Conservation (phyloP, 2,888 invertebrate species). For the Acanthopleura granulata region DNA sequence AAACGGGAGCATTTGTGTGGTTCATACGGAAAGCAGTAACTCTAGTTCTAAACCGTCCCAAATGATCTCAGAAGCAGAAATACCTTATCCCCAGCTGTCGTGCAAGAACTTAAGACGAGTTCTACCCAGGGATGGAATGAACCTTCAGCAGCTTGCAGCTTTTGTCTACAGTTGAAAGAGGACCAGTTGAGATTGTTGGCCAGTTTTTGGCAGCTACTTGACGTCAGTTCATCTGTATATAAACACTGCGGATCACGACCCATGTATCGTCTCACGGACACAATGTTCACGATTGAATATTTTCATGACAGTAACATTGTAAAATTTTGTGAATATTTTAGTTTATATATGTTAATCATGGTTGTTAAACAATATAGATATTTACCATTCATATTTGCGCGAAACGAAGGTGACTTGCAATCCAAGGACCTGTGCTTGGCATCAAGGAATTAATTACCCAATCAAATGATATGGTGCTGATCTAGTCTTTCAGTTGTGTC, state of each 20-base stretch:
- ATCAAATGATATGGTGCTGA: conserved; percentile 20
- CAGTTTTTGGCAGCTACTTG: conserved; percentile 16
- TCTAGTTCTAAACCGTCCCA: conserved; percentile 8
- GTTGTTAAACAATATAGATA: conserved; percentile 7
- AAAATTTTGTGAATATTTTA: conserved; percentile 19
- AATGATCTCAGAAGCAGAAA: conserved; percentile 11
- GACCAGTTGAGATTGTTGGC: conserved; percentile 18
- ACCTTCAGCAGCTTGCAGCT: conserved; percentile 35
- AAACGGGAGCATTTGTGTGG: conserved; percentile 76
- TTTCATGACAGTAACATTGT: conserved; percentile 18
- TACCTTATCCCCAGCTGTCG: neutral
- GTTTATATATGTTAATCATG: conserved; percentile 12
- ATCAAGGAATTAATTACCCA: neutral
- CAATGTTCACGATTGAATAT: conserved; percentile 11
- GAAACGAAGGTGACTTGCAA: neutral
- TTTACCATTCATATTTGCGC: conserved; percentile 19
- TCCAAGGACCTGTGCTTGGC: conserved; percentile 8
- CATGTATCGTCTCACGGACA: conserved; percentile 19
- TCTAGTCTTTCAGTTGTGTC: conserved; percentile 17
- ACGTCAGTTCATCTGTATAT: conserved; percentile 29
- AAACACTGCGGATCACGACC: conserved; percentile 37
- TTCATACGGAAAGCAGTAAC: conserved; percentile 67
- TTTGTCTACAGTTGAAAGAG: conserved; percentile 37
- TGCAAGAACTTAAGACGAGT: conserved; percentile 11
- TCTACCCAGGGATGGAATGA: neutral